These are phyloP conservation scores for Sus cebifrons DNA, from an alignment of 2,797 vertebrate species.

Conservation along the genomic window DNA sequence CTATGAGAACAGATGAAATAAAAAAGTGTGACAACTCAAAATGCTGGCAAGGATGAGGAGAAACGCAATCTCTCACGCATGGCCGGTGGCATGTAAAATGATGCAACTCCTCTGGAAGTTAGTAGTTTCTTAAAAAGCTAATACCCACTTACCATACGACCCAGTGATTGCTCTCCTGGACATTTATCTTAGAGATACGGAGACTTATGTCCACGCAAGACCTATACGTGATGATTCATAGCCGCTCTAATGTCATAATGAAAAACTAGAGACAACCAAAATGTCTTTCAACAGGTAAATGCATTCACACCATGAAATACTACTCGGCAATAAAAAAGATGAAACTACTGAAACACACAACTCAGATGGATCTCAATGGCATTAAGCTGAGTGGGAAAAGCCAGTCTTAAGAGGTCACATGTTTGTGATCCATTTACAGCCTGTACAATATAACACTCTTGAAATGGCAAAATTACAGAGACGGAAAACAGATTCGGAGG, in stretches of 20 bases:
- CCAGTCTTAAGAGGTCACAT: background rate
- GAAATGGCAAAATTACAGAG: background rate
- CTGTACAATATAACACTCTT: background rate
- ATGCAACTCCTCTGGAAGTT: background rate
- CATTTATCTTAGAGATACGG: background rate
- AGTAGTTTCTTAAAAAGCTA: background rate
- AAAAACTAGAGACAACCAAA: background rate
- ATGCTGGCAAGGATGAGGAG: background rate
- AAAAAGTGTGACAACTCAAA: background rate
- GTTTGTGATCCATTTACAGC: background rate
- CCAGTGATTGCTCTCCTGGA: background rate
- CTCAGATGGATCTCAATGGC: background rate
- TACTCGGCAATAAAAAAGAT: background rate
- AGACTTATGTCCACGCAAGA: background rate
- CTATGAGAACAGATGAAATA: background rate
- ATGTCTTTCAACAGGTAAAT: background rate
- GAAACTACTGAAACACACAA: no score
- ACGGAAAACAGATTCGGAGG: background rate
- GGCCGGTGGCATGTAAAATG: background rate
- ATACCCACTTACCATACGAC: background rate
- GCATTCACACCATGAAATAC: fast-evolving
- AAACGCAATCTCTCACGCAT: background rate
- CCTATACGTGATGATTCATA: background rate
- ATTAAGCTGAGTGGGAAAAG: background rate
- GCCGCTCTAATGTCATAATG: background rate